Base-by-base conservation (phyloP, 2,113 vertebrate species). In the Cebidichthys violaceus region DNA sequence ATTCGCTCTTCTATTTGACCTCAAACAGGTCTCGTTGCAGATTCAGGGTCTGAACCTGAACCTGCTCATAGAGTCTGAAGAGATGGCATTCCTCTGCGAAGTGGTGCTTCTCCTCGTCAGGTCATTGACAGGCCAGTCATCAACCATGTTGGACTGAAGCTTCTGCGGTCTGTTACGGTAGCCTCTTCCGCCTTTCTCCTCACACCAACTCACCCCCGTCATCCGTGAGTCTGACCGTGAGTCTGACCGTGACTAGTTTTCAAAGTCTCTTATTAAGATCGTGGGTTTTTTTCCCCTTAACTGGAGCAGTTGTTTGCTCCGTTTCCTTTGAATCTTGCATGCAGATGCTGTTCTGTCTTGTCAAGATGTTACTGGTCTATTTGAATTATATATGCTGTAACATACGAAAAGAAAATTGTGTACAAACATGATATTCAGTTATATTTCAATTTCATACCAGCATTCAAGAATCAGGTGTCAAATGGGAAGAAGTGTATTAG, bases 321-420 rank as follows among this genome's bases (percentile, higher is more conserved):
- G 4, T 55, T 74, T 86, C 33, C 33, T 81, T 73, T 81, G n/a
- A 81, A 70, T 89, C 74, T 74, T 85, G 90, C 88, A 91, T 89
- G 88, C 75, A 80, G 73, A 70, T 76, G 65, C 71, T 72, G 41
- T 86, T 86, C 60, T 77, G 67, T 80, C 33, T 66, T 71, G 29
- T 83, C 22, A 68, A 81, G 59, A 81, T 81, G 52, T 75, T 43
- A 54, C 15, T 35, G 9, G 10, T 83, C 52, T 57, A 59, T 85
- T 55, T 70, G 4, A 65, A 33, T 50, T 14, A 10, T 75, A 9
- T 47, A 55, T 43, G 17, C 68, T 57, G 11, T 27, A 10, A 61
- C 14, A n/a, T 18, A 22, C 24, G 27, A 67, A 73, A 37, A 54
- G 43, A 74, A 43, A 35, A 29, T 4, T 50, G n/a, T 29, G 52